Conservation (phyloP, 2,797 vertebrate species). For the Gymnoscopelus braueri region DNA sequence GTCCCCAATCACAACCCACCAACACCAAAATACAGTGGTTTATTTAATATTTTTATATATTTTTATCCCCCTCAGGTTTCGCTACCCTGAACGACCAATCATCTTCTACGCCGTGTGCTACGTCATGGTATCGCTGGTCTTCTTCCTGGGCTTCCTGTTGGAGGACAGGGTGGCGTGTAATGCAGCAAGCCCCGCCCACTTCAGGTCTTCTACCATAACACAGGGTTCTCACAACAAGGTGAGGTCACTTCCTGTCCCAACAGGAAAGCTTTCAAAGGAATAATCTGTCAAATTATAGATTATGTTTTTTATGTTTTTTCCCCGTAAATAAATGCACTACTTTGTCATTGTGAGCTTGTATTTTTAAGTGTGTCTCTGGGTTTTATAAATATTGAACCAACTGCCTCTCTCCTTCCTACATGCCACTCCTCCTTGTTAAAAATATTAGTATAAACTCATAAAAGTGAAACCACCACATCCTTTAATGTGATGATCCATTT, state of each 20-base stretch:
- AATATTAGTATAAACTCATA: no score
- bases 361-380: no score
- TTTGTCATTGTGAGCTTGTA: no score
- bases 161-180: constrained; percentile 95
- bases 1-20: no score
- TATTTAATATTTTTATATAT: background rate
- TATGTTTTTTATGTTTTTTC: background rate
- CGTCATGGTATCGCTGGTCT: constrained; percentile 96
- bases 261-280: background rate
- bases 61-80: constrained; percentile 82
- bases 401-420: no score
- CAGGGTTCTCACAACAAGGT: constrained; percentile 97
- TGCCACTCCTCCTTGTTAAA: no score
- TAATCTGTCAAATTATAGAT: no score
- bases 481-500: background rate
- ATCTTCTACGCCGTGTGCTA: constrained; percentile 99
- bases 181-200: constrained; percentile 83
- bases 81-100: constrained; percentile 96
- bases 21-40: background rate
- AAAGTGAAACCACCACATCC: no score
- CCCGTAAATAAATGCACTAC: no score
- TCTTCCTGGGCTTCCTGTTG: constrained; percentile 95
- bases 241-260: background rate
- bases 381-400: no score
- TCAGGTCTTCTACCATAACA: constrained; percentile 91